These are phyloP conservation scores for Medauroidea extradentata DNA, from an alignment of 1,140 invertebrate species.

Conservation along the genomic window DNA sequence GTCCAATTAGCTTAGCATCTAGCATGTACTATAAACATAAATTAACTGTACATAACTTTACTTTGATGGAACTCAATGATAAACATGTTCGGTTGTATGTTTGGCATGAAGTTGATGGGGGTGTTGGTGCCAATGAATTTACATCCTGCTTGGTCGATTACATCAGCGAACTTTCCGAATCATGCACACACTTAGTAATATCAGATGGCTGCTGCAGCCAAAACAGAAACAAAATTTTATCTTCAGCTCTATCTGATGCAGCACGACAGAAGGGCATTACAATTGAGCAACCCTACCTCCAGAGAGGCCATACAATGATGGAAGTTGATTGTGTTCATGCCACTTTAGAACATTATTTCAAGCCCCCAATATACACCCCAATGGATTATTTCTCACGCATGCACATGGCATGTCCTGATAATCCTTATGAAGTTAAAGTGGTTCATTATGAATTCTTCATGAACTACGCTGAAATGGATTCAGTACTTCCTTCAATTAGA, in stretches of 20 bases:
- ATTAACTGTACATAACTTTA: slow-evolving; percentile 28
- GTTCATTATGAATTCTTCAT: no score
- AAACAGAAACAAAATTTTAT: slow-evolving; percentile 22
- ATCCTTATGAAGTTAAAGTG: no score
- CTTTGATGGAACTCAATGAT: slow-evolving; percentile 24
- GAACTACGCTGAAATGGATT: no score
- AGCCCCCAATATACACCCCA: no score
- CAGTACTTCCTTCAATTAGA: no score
- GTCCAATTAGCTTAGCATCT: slow-evolving; percentile 18
- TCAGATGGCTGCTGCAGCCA: slow-evolving; percentile 26
- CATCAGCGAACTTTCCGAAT: neutral
- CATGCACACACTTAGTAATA: slow-evolving; percentile 14
- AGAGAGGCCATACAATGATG: no score
- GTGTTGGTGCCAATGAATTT: slow-evolving; percentile 28
- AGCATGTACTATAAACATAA: slow-evolving; percentile 29
- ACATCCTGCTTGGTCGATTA: slow-evolving; percentile 22
- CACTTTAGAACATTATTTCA: no score
- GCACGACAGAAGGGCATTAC: slow-evolving; percentile 6
- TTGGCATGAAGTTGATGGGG: slow-evolving; percentile 33
- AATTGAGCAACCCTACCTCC: neutral
- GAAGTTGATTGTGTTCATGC: no score
- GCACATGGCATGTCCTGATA: no score
- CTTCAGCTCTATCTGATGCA: slow-evolving; percentile 5
- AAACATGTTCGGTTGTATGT: slow-evolving; percentile 30
- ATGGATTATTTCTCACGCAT: no score